Conservation (phyloP, 2,113 vertebrate genomes). For the Galeopterus variegatus region DNA sequence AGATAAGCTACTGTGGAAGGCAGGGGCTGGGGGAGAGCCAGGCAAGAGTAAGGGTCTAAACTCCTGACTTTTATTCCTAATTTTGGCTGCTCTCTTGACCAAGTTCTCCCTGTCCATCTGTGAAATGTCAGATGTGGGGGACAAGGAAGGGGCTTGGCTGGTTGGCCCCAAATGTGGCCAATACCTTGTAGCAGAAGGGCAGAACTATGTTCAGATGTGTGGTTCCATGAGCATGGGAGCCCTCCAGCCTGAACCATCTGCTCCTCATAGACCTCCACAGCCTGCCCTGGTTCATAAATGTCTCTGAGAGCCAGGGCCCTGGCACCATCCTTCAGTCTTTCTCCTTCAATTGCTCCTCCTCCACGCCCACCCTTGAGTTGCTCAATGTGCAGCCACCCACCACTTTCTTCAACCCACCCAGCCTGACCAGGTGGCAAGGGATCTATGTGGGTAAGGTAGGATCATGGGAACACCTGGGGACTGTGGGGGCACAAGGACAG, state of each 20-base stretch:
- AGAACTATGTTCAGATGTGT: background rate
- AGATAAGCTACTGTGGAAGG: background rate
- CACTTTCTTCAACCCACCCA: conserved; percentile 83
- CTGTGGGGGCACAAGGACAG: background rate
- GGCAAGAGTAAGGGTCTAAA: background rate
- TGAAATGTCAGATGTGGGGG: background rate
- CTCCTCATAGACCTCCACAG: conserved; percentile 73
- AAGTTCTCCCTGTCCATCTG: background rate
- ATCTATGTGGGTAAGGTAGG: conserved; percentile 71
- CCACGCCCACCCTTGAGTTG: conserved; percentile 59
- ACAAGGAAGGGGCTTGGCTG: background rate
- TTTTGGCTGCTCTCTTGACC: background rate
- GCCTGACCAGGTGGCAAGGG: background rate
- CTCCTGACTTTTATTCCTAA: background rate
- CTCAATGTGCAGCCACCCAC: conserved; percentile 61
- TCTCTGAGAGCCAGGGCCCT: conserved; percentile 73
- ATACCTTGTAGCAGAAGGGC: background rate
- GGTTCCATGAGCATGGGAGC: background rate
- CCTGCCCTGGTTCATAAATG: conserved; percentile 76
- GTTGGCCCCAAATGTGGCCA: background rate
- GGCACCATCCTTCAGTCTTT: conserved; percentile 69
- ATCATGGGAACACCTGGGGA: background rate
- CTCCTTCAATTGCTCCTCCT: conserved; percentile 81
- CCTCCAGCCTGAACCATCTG: background rate
- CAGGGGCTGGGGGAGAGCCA: background rate